Evolutionary conservation across 2,797 vertebrate genomes (phyloP).

Genomic region (Remorina albescens): DNA sequence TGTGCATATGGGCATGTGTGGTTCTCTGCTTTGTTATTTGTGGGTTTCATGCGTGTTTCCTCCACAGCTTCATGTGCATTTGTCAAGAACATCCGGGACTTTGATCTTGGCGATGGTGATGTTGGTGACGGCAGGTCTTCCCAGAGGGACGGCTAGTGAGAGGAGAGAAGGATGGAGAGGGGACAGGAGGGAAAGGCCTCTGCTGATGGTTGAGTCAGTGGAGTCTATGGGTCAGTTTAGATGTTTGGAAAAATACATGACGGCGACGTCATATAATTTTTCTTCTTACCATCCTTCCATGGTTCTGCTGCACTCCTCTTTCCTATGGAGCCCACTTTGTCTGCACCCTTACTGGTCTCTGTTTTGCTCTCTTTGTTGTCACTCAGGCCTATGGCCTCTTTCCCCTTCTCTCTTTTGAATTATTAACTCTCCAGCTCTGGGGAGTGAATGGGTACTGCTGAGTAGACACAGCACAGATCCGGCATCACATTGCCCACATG

Average conservation of each 20-base stretch:
- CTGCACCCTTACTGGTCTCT: conserved; percentile 31
- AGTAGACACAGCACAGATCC: conserved; percentile 82
- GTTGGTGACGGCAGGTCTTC: conserved; percentile 62
- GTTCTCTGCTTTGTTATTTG: conserved; percentile 30
- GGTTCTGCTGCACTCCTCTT: conserved; percentile 1
- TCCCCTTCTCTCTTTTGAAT: conserved; percentile 81
- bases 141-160: conserved; percentile 53
- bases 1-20: conserved; percentile 22
- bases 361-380: conserved; percentile 57
- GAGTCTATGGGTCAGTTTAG: conserved; percentile 8
- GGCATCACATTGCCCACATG: conserved; percentile 78
- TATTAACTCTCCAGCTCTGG: conserved; percentile 84
- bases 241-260: conserved; percentile 7
- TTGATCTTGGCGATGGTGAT: conserved; percentile 68
- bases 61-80: conserved; percentile 54
- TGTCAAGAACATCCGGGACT: conserved; percentile 69
- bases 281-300: not conserved
- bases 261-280: not conserved
- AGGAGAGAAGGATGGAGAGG: conserved; percentile 43
- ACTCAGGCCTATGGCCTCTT: conserved; percentile 71
- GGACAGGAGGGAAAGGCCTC: not conserved
- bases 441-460: conserved; percentile 84
- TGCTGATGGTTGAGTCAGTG: not conserved
- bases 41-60: conserved; percentile 39
- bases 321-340: conserved; percentile 25